A percentile compares a stretch with the other conserved stretches of the same genome.
These are phyloP conservation scores for Dorcus parallelipipedus DNA, from an alignment of 2,888 invertebrate genomes.

Conservation along the genomic window DNA sequence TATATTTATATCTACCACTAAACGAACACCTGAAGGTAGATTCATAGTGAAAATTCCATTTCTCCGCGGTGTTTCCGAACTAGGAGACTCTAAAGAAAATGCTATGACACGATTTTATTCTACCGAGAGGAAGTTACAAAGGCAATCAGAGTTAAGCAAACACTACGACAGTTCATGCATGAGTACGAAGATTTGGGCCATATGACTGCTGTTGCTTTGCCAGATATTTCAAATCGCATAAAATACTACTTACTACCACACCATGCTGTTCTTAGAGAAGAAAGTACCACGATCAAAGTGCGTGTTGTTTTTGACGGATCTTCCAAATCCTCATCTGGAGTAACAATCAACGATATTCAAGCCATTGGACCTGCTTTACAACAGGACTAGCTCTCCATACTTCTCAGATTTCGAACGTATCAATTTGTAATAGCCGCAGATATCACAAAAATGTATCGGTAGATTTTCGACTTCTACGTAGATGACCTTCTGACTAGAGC, in stretches of 20 bases:
- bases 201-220: background rate
- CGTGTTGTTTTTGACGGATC: slow-evolving; percentile 2
- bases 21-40: background rate
- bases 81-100: background rate
- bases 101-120: background rate
- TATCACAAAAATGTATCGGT: slow-evolving; percentile 23
- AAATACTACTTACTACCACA: background rate
- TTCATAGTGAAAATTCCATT: background rate
- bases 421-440: slow-evolving; percentile 3
- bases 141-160: background rate
- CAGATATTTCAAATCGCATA: background rate
- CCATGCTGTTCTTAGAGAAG: slow-evolving; percentile 1
- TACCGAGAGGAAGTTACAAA: background rate
- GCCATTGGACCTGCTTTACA: slow-evolving; percentile 8
- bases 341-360: slow-evolving; percentile 5
- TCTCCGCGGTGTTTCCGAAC: background rate
- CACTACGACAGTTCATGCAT: background rate
- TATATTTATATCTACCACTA: background rate
- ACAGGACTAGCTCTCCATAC: slow-evolving; percentile 3
- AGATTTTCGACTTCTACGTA: slow-evolving; percentile 17
- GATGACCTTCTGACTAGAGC: no score
- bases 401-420: slow-evolving; percentile 2
- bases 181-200: background rate
- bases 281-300: slow-evolving; percentile 1
- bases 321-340: background rate